Base-by-base conservation (phyloP, 1,140 invertebrate species). In the Euschistus heros region DNA sequence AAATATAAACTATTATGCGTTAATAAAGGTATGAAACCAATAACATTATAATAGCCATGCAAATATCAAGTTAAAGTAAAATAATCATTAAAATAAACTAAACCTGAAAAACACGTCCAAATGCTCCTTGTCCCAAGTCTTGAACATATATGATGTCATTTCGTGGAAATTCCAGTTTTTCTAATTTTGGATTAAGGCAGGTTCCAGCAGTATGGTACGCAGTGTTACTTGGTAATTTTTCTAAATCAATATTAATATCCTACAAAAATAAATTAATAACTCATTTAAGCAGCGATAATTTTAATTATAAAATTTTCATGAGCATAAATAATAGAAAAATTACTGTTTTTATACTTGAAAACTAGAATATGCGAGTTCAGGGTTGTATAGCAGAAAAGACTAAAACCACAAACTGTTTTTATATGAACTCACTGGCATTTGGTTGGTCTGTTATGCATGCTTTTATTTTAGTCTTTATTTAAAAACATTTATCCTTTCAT, bases 111-210 rank as follows among this genome's bases (percentile, higher is more conserved):
- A 98, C 94, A 70, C 93, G 80, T 0, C 94, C 94, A 79, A 97
- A 97, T 37, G 94, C 94, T 37, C 94, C 94, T 73, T 97, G 93
- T 0, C 94, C 94, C 64, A 97, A 79, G 72, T 97, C 94, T 67
- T 87, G 80, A 50, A 97, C 87, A 71, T 96, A 97, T 68, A 97
- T 92, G 44, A 98, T 95, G 73, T 97, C 91, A 73, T 97, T 97
- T 57, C 94, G 81, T 0, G 94, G 93, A 79, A 94, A 97, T 75
- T 98, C 94, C 17, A 97, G 77, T 72, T 89, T 88, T 75, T 97
- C 92, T 27, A 98, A 79, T 73, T 94, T 94, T 0, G 94, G 92
- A 81, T 97, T 94, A 37, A 94, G 75, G 71, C 88, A 86, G 8
- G 86, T 84, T 69, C 82, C 86, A 68, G 85, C 89, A 72, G 83